phyloP scores from a whole-genome alignment of 92 coral and sea anemone species.

The Epizoanthus stellaris region DNA sequence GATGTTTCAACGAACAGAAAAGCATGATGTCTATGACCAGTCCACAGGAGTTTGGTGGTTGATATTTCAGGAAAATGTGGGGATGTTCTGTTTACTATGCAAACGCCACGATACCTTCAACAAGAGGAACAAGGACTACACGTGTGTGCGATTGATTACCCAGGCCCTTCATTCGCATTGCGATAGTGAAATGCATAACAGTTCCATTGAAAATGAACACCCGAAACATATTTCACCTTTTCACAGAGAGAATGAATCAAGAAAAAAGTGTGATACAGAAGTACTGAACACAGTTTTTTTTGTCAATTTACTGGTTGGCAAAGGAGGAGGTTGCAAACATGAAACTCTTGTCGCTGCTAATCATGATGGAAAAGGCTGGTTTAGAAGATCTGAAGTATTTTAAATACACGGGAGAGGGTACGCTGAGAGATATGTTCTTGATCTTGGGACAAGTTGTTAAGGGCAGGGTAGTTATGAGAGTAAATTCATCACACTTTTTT shows the following conservation, averaged over 20 bases:
- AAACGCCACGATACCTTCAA: slow-evolving; percentile 28
- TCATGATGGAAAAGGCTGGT: slow-evolving; percentile 37
- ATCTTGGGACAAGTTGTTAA: slow-evolving; percentile 48
- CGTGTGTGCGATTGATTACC: slow-evolving; percentile 38
- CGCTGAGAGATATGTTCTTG: slow-evolving; percentile 47
- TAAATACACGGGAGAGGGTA: slow-evolving; percentile 36
- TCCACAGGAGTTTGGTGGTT: slow-evolving; percentile 50
- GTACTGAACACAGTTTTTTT: too few species aligned
- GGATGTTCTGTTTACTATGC: slow-evolving; percentile 49
- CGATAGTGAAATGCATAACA: slow-evolving; percentile 48
- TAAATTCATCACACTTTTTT: slow-evolving; percentile 25
- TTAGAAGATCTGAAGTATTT: slow-evolving; percentile 30
- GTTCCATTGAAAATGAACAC: slow-evolving; percentile 45
- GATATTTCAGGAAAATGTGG: slow-evolving; percentile 38
- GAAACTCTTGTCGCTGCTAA: slow-evolving; percentile 25
- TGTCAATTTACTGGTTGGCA: slow-evolving; percentile 52
- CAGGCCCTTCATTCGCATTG: slow-evolving; percentile 47
- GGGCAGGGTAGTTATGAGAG: slow-evolving; percentile 28
- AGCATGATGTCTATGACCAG: slow-evolving; percentile 52
- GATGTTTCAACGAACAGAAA: slow-evolving; percentile 50
- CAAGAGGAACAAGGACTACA: slow-evolving; percentile 36
- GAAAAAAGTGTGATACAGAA: slow-evolving; percentile 39
- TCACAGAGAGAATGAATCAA: slow-evolving; percentile 44
- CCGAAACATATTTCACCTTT: slow-evolving; percentile 47
- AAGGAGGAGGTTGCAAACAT: slow-evolving; percentile 36